phyloP scores from a whole-genome alignment of 2,888 invertebrate genomes.

The Leucoma salicis region DNA sequence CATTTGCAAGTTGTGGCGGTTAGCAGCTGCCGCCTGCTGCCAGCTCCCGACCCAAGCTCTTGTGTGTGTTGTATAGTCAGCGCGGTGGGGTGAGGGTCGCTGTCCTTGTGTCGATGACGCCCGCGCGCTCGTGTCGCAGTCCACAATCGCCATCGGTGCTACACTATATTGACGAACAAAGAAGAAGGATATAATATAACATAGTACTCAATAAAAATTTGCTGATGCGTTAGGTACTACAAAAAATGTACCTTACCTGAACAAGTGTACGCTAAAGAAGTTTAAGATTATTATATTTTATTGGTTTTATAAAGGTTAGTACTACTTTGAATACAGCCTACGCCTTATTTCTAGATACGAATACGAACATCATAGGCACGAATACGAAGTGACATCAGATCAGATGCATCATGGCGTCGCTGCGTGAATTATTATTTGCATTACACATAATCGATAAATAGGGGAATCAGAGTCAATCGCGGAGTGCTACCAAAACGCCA shows the following conservation, averaged over 20 bases:
- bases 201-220: constrained; percentile 25
- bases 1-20: background rate
- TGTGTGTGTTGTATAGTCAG: constrained; percentile 33
- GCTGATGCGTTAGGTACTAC: constrained; percentile 39
- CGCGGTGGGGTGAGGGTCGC: constrained; percentile 55
- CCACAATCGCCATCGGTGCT: constrained; percentile 43
- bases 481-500: constrained; percentile 14
- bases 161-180: constrained; percentile 52
- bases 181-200: constrained; percentile 36
- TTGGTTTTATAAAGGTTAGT: constrained; percentile 55
- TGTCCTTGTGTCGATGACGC: constrained; percentile 38
- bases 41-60: background rate
- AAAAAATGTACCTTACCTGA: constrained; percentile 42
- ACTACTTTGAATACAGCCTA: constrained; percentile 42
- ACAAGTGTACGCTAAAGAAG: constrained; percentile 37
- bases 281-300: constrained; percentile 37
- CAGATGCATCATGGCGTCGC: constrained; percentile 39
- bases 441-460: background rate
- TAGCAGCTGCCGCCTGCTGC: constrained; percentile 35
- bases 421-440: constrained; percentile 15
- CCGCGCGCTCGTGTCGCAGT: constrained; percentile 20
- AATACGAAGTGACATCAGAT: constrained; percentile 24
- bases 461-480: constrained; percentile 4
- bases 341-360: constrained; percentile 24
- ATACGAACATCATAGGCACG: too few relatives aligned